A percentile compares a stretch with the other conserved stretches of the same genome.
Evolutionary conservation across 2,113 vertebrate species (phyloP).

Genomic region (Callaeas wilsoni): DNA sequence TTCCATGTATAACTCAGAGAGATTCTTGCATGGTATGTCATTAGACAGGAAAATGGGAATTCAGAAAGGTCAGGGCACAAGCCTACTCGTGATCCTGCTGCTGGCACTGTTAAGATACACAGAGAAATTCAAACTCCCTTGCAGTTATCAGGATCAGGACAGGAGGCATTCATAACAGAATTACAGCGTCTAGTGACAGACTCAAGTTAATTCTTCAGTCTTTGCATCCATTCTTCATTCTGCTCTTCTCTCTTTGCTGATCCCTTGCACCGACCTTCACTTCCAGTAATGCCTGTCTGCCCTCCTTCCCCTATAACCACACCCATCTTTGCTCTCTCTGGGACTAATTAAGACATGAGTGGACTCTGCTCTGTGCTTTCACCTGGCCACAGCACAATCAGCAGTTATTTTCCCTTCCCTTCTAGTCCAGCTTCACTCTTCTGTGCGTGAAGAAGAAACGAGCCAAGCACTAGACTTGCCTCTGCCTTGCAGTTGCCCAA

Average conservation of each 20-base stretch:
- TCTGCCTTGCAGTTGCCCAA: not conserved
- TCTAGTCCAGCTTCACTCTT: not conserved
- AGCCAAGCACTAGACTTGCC: not conserved
- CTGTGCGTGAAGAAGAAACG: not conserved
- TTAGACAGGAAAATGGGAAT: slow-evolving; percentile 8
- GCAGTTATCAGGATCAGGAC: not conserved
- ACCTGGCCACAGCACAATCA: not conserved
- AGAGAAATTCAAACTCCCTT: not conserved
- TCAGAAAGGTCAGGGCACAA: not conserved
- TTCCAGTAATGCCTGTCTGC: not conserved
- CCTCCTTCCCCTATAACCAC: not conserved
- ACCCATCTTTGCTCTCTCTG: not conserved
- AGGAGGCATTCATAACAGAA: not conserved
- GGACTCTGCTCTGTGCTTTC: not conserved
- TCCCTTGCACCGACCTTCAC: not conserved
- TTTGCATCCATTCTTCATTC: not conserved
- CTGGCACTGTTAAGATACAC: not conserved
- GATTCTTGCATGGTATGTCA: not conserved
- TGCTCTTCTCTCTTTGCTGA: not conserved
- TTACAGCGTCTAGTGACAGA: not conserved
- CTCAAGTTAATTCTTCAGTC: not conserved
- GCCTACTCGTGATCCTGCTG: not conserved
- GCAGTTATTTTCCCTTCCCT: not conserved
- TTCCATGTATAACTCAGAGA: not conserved
- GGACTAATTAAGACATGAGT: not conserved